Percentiles rank a stretch among this genome's conserved stretches.
These are phyloP conservation scores for Lepas anatifera DNA, from an alignment of 2,888 invertebrate genomes.

Conservation along the genomic window DNA sequence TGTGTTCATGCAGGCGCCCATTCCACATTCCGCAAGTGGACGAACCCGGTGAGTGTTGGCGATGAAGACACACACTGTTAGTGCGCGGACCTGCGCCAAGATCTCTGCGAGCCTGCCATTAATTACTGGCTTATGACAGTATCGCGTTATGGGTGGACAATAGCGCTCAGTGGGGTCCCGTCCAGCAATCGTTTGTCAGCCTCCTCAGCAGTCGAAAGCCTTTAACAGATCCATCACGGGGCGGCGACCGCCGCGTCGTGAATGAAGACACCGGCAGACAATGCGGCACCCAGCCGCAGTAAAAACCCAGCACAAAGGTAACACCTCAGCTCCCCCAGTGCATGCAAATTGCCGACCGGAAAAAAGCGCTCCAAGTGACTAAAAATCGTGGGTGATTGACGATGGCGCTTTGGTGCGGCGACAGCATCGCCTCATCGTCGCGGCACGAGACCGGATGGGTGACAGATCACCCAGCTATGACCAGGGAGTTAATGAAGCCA, in stretches of 20 bases:
- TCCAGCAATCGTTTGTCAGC: not conserved
- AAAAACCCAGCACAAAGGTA: not conserved
- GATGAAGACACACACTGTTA: too few relatives aligned
- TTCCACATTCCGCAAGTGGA: too few relatives aligned
- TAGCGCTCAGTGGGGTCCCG: not conserved
- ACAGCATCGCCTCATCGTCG: too few relatives aligned
- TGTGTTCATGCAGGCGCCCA: too few relatives aligned
- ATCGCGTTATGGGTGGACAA: constrained; percentile 2
- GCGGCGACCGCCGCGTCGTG: not conserved
- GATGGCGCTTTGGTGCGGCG: not conserved
- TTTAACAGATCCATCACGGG: not conserved
- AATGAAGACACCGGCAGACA: constrained; percentile 4
- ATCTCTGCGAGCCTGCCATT: too few relatives aligned
- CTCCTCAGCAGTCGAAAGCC: constrained; percentile 8
- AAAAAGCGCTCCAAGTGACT: not conserved
- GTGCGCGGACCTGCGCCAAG: too few relatives aligned
- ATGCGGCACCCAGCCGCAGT: not conserved
- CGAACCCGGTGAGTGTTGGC: too few relatives aligned
- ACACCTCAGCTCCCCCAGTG: not conserved
- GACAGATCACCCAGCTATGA: too few relatives aligned
- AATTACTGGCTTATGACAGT: constrained; percentile 8
- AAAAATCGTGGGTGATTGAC: not conserved
- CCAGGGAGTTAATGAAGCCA: too few relatives aligned
- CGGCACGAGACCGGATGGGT: too few relatives aligned
- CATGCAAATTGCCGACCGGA: not conserved